Percentiles rank a stretch among this genome's conserved stretches.
phyloP scores from a whole-genome alignment of 2,797 vertebrate species.

The Furcifer pardalis region DNA sequence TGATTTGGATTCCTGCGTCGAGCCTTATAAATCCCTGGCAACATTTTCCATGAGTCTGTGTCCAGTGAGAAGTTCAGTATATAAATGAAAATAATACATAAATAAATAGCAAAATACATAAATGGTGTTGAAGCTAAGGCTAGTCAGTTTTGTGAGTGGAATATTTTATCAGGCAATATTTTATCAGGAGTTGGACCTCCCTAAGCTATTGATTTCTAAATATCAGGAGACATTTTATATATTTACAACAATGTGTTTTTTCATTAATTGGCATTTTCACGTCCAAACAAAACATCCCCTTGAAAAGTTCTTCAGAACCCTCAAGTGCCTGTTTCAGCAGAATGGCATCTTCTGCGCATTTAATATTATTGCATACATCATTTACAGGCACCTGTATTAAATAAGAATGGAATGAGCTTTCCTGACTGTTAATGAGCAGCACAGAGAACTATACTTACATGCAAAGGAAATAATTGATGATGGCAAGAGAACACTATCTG shows the following conservation, averaged over 20 bases:
- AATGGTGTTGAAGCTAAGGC: too few relatives aligned
- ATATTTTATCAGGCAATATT: neutral
- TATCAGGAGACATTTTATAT: neutral
- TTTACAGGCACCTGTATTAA: neutral
- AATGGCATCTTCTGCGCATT: conserved; percentile 8
- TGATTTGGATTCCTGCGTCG: too few relatives aligned
- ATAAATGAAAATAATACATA: too few relatives aligned
- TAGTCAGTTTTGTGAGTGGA: neutral
- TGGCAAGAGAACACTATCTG: neutral
- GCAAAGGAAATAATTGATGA: neutral
- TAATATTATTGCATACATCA: conserved; percentile 12
- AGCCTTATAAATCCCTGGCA: too few relatives aligned
- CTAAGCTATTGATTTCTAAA: neutral
- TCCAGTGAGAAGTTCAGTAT: too few relatives aligned
- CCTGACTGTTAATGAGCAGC: conserved; percentile 1
- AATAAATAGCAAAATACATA: too few relatives aligned
- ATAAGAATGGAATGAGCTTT: neutral
- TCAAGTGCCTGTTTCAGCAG: neutral
- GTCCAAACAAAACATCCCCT: neutral
- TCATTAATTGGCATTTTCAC: neutral
- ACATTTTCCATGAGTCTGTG: too few relatives aligned
- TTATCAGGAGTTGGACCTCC: neutral
- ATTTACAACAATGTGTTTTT: neutral
- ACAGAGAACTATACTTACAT: neutral
- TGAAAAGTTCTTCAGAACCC: neutral